These are phyloP conservation scores for Rhadinocentrus ornatus DNA, from an alignment of 2,797 vertebrate genomes.

Conservation along the genomic window DNA sequence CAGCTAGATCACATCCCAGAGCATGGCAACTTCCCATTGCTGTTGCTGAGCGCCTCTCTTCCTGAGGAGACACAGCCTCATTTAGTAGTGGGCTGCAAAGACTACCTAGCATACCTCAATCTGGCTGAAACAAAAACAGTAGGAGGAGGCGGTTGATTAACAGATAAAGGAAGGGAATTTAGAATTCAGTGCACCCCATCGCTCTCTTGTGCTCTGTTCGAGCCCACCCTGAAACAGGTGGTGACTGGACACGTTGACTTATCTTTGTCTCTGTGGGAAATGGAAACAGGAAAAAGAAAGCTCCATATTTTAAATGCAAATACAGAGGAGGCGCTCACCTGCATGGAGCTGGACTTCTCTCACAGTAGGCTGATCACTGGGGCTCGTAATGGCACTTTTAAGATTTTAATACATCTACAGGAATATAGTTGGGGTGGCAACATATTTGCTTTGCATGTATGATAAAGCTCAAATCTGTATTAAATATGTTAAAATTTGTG, in stretches of 20 bases:
- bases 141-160: conserved; percentile 24
- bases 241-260: conserved; percentile 72
- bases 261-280: conserved; percentile 66
- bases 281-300: conserved; percentile 49
- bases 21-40: conserved; percentile 73
- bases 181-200: background rate
- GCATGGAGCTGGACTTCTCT: conserved; percentile 74
- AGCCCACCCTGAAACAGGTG: conserved; percentile 69
- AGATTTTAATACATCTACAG: conserved; percentile 35
- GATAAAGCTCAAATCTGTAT: background rate
- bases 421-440: background rate
- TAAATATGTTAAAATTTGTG: background rate
- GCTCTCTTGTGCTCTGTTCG: conserved; percentile 65
- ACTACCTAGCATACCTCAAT: conserved; percentile 67
- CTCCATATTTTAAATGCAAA: conserved; percentile 70
- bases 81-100: conserved; percentile 72
- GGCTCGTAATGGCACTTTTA: conserved; percentile 70
- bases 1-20: conserved; percentile 61
- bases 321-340: conserved; percentile 72
- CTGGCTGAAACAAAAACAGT: conserved; percentile 42
- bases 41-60: conserved; percentile 59
- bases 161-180: conserved; percentile 6
- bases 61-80: conserved; percentile 35
- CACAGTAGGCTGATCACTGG: conserved; percentile 75
- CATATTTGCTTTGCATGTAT: background rate